A percentile compares a stretch with the other conserved stretches of the same genome.
These are phyloP conservation scores for Dendrolimus kikuchii DNA, from an alignment of 1,140 invertebrate genomes.

Conservation along the genomic window DNA sequence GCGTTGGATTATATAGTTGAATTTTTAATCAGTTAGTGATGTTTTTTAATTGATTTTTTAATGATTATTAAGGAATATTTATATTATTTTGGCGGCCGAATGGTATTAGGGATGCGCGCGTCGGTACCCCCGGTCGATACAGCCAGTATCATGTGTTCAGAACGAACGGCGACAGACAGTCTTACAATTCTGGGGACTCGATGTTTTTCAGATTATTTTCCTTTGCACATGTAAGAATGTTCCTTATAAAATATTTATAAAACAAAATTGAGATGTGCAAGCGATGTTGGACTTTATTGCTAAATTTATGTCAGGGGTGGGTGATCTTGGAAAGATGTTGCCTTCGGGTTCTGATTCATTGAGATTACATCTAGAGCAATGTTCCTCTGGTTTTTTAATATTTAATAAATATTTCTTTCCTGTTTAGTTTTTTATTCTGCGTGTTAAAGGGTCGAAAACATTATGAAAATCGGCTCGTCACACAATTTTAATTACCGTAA, in stretches of 20 bases:
- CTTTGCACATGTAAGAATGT: conserved; percentile 12
- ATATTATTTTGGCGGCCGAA: conserved; percentile 15
- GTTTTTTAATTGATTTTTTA: conserved; percentile 7
- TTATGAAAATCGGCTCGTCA: too few species aligned
- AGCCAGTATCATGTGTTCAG: conserved; percentile 47
- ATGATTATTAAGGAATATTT: not conserved
- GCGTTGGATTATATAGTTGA: conserved; percentile 5
- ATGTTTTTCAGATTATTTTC: conserved; percentile 30
- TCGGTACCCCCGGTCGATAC: conserved; percentile 54
- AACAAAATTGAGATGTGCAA: not conserved
- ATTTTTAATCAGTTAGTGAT: not conserved
- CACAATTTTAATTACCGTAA: too few species aligned
- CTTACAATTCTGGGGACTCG: conserved; percentile 41
- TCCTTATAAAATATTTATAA: conserved; percentile 10
- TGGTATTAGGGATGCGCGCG: conserved; percentile 54
- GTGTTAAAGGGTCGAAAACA: too few species aligned
- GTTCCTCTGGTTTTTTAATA: too few species aligned
- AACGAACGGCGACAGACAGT: conserved; percentile 59
- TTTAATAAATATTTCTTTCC: too few species aligned
- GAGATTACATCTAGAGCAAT: too few species aligned
- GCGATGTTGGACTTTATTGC: conserved; percentile 7
- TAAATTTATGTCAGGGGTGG: too few species aligned
- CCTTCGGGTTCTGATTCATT: too few species aligned
- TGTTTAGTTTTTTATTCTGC: too few species aligned
- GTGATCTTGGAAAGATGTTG: not conserved